Conservation (phyloP, 2,797 vertebrate species). For the Oreonectes daqikongensis region DNA sequence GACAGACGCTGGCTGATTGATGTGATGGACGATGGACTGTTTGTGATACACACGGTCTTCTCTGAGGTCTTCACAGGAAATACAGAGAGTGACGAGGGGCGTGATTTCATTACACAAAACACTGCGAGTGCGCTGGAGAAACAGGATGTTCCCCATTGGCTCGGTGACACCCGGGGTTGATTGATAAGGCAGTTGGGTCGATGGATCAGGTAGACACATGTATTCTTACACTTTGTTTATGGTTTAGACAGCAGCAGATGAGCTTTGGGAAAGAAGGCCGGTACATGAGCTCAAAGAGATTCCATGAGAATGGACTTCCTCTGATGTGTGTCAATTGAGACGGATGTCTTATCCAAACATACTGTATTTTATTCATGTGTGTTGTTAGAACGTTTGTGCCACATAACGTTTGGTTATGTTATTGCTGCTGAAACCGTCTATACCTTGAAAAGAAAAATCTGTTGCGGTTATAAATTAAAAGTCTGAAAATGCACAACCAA, state of each 20-base stretch:
- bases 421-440: no score
- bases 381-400: not conserved
- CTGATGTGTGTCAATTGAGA: not conserved
- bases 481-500: no score
- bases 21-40: constrained; percentile 71
- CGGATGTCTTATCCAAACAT: not conserved
- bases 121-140: constrained; percentile 52
- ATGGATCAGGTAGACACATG: constrained; percentile 54
- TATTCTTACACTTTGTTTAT: constrained; percentile 59
- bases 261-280: constrained; percentile 52
- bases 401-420: no score
- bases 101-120: constrained; percentile 62
- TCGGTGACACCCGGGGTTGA: constrained; percentile 59
- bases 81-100: constrained; percentile 51
- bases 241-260: constrained; percentile 53
- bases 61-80: constrained; percentile 52
- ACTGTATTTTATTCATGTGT: not conserved
- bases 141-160: constrained; percentile 57
- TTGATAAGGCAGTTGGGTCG: constrained; percentile 60
- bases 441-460: no score
- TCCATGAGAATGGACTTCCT: constrained; percentile 11
- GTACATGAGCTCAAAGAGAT: constrained; percentile 43
- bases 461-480: no score
- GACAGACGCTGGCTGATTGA: constrained; percentile 73
- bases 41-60: constrained; percentile 51